Evolutionary conservation across 53 echinoderm and acorn worm genomes (phyloP).

Genomic region (Arbacia lixula): DNA sequence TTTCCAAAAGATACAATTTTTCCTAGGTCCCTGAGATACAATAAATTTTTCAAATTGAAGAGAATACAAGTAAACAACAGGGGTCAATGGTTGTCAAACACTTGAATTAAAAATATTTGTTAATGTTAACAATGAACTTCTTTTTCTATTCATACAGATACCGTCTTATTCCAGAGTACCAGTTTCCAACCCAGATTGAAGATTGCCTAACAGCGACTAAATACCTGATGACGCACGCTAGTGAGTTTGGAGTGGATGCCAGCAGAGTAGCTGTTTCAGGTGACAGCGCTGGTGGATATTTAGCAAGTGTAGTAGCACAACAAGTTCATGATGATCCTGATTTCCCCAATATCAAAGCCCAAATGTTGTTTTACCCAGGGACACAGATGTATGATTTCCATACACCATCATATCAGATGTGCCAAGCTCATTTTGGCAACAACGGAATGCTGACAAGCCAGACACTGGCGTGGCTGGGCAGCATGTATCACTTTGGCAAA

Average conservation of each 20-base stretch:
- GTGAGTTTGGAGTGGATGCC: slow-evolving; percentile 28
- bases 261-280: slow-evolving; percentile 34
- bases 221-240: slow-evolving; percentile 38
- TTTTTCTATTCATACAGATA: neutral
- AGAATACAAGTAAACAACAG: too few species aligned
- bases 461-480: slow-evolving; percentile 44
- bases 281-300: slow-evolving; percentile 46
- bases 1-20: too few species aligned
- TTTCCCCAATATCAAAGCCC: slow-evolving; percentile 38
- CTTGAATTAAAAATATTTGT: too few species aligned
- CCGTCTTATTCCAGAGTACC: slow-evolving; percentile 36
- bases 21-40: too few species aligned
- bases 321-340: slow-evolving; percentile 20
- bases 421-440: slow-evolving; percentile 33
- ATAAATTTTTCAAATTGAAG: too few species aligned
- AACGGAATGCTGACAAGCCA: slow-evolving; percentile 35
- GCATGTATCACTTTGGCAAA: slow-evolving; percentile 56
- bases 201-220: slow-evolving; percentile 24
- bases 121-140: too few species aligned
- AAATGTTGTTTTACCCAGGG: slow-evolving; percentile 42
- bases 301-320: slow-evolving; percentile 41
- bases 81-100: too few species aligned
- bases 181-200: slow-evolving; percentile 45
- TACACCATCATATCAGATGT: slow-evolving; percentile 40
- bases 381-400: slow-evolving; percentile 49